Base-by-base conservation (phyloP, 1,140 invertebrate species). In the Sminthurinus signatus region DNA sequence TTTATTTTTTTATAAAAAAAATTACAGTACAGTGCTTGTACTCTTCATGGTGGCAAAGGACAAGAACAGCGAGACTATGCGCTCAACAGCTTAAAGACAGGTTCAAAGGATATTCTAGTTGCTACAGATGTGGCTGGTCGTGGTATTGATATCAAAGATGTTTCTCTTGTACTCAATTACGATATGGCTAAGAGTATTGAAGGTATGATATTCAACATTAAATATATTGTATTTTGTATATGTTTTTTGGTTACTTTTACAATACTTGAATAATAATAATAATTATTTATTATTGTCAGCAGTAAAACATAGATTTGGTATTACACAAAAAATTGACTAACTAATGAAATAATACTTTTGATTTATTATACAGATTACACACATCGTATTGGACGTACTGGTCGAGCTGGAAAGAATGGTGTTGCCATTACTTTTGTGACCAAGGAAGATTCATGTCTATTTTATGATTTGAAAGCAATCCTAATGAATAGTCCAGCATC, bases 71-170 rank as follows among this genome's bases (percentile, higher is more conserved):
- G 97, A 85, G 97, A 99, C 76, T 98, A 94, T 76, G 97, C 97
- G 50, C 79, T 99, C 70, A 90, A 93, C 4, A 91, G 91, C 77
- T 84, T 99, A 46, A 99, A 99, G 77, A 85, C 85, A 58, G 93
- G 93, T 15, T 83, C 85, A 1, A 98, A 98, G 78, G 95, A 99
- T 76, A 99, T 99, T 73, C 79, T 99, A 60, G 96, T 99, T n/a
- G 97, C 97, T 0, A 99, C 97, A 4, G 96, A 99, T 80, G 96
- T 99, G 1, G 97, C 97, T 75, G 96, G 96, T 71, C 88, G 96
- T 85, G 97, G 97, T 93, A 99, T 99, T 69, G 96, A 99, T 75
- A 98, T 99, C 73, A 98, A 98, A 77, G 96, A 99, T 78, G 96
- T 99, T 0, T 96, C 93, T 1, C 83, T 97, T 78, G 95, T 98